A percentile compares a stretch with the other conserved stretches of the same genome.
These are phyloP conservation scores for Enchytraeus crypticus DNA, from an alignment of 2,888 invertebrate species.

Conservation along the genomic window DNA sequence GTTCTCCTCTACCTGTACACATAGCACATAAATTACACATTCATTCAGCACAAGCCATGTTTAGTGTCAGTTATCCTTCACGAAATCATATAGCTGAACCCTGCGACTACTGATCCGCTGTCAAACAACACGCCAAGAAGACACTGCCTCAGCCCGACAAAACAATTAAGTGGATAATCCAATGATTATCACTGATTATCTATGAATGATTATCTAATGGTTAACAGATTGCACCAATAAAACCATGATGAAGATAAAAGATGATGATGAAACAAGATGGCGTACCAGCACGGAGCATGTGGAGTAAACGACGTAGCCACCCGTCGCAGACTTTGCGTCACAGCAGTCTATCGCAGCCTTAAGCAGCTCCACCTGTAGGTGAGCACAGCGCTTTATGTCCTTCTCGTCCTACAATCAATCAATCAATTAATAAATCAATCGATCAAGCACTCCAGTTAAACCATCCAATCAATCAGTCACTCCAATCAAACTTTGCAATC, in stretches of 20 bases:
- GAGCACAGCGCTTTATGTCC: slow-evolving; percentile 82
- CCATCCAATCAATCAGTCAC: neutral
- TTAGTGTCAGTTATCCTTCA: no score
- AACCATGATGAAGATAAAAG: neutral
- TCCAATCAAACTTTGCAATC: neutral
- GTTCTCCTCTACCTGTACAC: slow-evolving; percentile 82
- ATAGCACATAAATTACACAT: neutral
- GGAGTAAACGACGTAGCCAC: slow-evolving; percentile 93
- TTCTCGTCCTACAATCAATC: slow-evolving; percentile 57
- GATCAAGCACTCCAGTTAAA: neutral
- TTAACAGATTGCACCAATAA: no score
- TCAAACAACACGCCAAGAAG: no score
- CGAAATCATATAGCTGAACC: no score
- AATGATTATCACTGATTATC: no score
- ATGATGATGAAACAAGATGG: slow-evolving; percentile 9
- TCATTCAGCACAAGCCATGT: no score
- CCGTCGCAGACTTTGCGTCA: slow-evolving; percentile 80
- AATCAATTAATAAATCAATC: neutral
- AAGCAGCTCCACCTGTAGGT: slow-evolving; percentile 81
- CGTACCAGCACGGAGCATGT: slow-evolving; percentile 84
- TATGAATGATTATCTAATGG: no score
- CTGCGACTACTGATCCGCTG: no score
- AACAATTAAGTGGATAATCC: no score
- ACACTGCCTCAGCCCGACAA: no score
- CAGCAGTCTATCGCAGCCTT: slow-evolving; percentile 93